phyloP scores from a whole-genome alignment of 1,140 invertebrate species.

The Nasonia longicornis region DNA sequence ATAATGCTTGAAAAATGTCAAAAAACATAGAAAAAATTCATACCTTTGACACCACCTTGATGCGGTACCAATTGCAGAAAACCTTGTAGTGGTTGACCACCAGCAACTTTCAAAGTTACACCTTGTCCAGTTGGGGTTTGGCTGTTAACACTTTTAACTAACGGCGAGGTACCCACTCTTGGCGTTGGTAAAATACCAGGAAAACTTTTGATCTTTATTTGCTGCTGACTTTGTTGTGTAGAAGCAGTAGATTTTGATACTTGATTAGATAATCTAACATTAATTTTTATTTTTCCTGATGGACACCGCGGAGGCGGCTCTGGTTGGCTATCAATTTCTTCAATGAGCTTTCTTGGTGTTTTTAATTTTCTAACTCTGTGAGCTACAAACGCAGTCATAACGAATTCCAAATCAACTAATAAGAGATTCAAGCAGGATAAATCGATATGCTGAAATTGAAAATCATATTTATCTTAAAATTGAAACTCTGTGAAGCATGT shows the following conservation, averaged over 20 bases:
- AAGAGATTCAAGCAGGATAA: slow-evolving; percentile 79
- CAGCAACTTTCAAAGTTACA: slow-evolving; percentile 67
- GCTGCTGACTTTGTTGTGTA: slow-evolving; percentile 51
- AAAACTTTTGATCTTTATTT: slow-evolving; percentile 61
- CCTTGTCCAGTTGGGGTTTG: slow-evolving; percentile 60
- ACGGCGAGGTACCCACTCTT: slow-evolving; percentile 65
- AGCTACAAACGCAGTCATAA: slow-evolving; percentile 84
- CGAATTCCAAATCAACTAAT: slow-evolving; percentile 78
- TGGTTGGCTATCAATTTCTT: slow-evolving; percentile 78
- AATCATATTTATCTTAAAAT: neutral
- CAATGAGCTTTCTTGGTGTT: slow-evolving; percentile 80
- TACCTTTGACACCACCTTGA: slow-evolving; percentile 72
- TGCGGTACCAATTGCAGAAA: slow-evolving; percentile 74
- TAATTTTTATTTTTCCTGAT: slow-evolving; percentile 74
- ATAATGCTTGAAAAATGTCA: slow-evolving; percentile 56
- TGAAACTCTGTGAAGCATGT: neutral
- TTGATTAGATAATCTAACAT: slow-evolving; percentile 68
- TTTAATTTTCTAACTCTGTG: slow-evolving; percentile 82
- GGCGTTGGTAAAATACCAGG: slow-evolving; percentile 61
- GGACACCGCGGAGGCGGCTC: slow-evolving; percentile 77
- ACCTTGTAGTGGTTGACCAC: slow-evolving; percentile 68
- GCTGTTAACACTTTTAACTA: slow-evolving; percentile 61
- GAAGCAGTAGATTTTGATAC: slow-evolving; percentile 54
- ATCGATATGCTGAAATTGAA: slow-evolving; percentile 76
- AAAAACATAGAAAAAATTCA: slow-evolving; percentile 17